These are phyloP conservation scores for Epinotia bilunana DNA, from an alignment of 2,888 invertebrate genomes.

Conservation along the genomic window DNA sequence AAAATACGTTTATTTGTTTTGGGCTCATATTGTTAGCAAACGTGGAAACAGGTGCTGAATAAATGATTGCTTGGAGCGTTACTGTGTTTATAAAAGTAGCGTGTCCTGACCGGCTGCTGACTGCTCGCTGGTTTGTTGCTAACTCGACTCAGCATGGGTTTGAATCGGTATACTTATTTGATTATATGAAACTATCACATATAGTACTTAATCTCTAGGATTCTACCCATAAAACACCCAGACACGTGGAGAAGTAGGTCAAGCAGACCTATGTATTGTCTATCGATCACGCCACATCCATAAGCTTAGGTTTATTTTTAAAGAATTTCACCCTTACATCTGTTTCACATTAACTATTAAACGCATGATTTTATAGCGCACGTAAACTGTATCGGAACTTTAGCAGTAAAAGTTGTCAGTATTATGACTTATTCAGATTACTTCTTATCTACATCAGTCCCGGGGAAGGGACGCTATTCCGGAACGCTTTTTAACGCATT, in stretches of 20 bases:
- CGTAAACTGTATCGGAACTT: neutral
- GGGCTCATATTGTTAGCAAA: slow-evolving; percentile 1
- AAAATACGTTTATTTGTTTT: slow-evolving; percentile 1
- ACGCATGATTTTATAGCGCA: neutral
- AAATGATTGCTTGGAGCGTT: slow-evolving; percentile 11
- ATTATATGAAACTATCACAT: neutral
- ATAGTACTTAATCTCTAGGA: neutral
- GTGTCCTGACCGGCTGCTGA: neutral
- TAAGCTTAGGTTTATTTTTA: neutral
- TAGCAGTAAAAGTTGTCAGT: slow-evolving; percentile 4
- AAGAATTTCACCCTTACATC: neutral
- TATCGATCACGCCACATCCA: no score
- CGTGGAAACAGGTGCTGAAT: slow-evolving; percentile 11
- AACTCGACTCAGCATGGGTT: neutral
- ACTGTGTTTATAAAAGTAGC: slow-evolving; percentile 4
- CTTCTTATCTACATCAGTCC: neutral
- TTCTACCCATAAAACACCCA: neutral
- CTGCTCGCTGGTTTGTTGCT: neutral
- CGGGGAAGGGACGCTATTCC: neutral
- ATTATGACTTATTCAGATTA: slow-evolving; percentile 4
- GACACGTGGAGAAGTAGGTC: no score
- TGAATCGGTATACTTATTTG: neutral
- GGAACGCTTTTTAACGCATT: neutral
- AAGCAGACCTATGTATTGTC: no score
- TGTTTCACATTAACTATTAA: neutral